phyloP scores from a whole-genome alignment of 2,797 vertebrate genomes.

The Pangasius mekongensis region DNA sequence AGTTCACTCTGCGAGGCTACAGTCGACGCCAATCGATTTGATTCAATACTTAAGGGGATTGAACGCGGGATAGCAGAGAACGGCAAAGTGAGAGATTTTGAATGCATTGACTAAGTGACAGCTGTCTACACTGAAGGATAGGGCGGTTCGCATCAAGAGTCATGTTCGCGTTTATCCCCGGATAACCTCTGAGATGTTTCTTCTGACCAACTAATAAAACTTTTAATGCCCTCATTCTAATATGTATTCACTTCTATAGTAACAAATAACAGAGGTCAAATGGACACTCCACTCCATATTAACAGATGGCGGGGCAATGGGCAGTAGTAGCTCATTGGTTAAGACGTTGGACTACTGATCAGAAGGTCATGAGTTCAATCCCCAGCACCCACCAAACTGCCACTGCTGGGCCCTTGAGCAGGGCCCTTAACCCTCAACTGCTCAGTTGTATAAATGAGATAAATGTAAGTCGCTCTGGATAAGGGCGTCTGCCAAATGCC shows the following conservation, averaged over 20 bases:
- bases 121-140: slow-evolving; percentile 43
- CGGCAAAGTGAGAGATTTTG: slow-evolving; percentile 42
- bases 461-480: no score
- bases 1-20: slow-evolving; percentile 60
- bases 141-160: slow-evolving; percentile 8
- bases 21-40: slow-evolving; percentile 63
- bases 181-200: slow-evolving; percentile 7
- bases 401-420: no score
- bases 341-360: no score
- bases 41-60: slow-evolving; percentile 44
- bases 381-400: no score
- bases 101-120: slow-evolving; percentile 44
- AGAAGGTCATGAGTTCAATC: no score
- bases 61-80: slow-evolving; percentile 27
- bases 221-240: background rate
- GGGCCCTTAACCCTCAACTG: no score
- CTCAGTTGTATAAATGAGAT: no score
- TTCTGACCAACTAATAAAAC: background rate
- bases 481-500: no score
- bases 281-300: background rate
- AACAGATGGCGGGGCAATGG: no score
- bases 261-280: background rate
- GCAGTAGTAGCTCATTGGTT: no score
- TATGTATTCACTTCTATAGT: background rate
- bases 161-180: background rate